Evolutionary conservation across 1,140 invertebrate genomes (phyloP).

Genomic region (Drosophila nikananu): DNA sequence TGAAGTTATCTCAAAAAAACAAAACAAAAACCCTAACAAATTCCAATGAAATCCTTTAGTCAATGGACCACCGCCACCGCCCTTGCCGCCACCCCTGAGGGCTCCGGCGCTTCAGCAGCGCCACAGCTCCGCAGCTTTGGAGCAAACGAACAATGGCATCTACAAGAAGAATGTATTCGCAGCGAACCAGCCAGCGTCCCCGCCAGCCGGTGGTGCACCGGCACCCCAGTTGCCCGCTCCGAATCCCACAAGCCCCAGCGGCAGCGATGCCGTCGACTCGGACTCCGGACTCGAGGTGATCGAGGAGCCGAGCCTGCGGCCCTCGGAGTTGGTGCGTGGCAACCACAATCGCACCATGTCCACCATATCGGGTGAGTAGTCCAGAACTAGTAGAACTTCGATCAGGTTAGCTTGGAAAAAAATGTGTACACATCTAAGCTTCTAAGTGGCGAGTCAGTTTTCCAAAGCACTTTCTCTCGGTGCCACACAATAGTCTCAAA

Average conservation of each 20-base stretch:
- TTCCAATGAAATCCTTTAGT: conserved; percentile 27
- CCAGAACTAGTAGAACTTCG: too few relatives aligned
- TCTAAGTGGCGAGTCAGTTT: not conserved
- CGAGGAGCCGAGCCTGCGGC: conserved; percentile 88
- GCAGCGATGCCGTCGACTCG: conserved; percentile 70
- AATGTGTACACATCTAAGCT: too few relatives aligned
- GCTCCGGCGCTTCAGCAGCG: conserved; percentile 74
- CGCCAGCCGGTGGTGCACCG: too few relatives aligned
- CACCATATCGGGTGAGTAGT: conserved; percentile 80
- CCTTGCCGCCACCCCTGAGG: conserved; percentile 87
- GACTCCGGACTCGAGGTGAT: conserved; percentile 86
- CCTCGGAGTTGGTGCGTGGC: conserved; percentile 87
- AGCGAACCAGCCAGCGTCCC: not conserved
- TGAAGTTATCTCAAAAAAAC: not conserved
- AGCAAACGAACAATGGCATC: conserved; percentile 30
- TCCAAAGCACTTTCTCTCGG: not conserved
- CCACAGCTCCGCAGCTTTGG: conserved; percentile 52
- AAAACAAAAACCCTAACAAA: not conserved
- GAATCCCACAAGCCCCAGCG: not conserved
- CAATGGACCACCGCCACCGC: conserved; percentile 87
- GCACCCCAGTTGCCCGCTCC: conserved; percentile 10
- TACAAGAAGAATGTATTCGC: conserved; percentile 63
- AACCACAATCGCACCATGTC: conserved; percentile 85
- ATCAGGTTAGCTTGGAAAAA: too few relatives aligned
- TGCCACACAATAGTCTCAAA: not conserved